Percentiles rank a stretch among this genome's conserved stretches.
These are phyloP conservation scores for Orthosia cruda DNA, from an alignment of 2,888 invertebrate species.

Conservation along the genomic window DNA sequence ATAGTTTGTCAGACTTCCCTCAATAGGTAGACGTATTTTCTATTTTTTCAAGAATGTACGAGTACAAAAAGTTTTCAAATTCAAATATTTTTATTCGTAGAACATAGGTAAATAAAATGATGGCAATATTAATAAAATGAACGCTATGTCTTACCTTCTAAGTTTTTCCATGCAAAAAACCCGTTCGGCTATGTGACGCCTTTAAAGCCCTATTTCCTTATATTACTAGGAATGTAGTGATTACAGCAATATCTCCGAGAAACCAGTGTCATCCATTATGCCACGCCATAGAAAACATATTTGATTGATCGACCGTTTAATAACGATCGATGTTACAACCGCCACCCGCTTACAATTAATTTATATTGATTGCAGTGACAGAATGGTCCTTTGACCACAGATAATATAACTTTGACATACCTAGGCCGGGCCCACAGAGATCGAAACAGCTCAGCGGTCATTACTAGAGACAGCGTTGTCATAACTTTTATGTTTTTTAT, in stretches of 20 bases:
- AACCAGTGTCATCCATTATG: conserved; percentile 10
- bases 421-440: not conserved
- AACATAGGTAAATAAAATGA: too few species aligned
- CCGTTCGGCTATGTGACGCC: not conserved
- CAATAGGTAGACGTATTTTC: too few species aligned
- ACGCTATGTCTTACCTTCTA: too few species aligned
- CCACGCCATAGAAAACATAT: conserved; percentile 32
- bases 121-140: too few species aligned
- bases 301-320: conserved; percentile 49
- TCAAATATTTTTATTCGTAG: too few species aligned
- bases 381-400: conserved; percentile 3
- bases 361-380: conserved; percentile 43
- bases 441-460: too few species aligned
- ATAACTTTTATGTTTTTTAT: too few species aligned
- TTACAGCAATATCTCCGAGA: conserved; percentile 6
- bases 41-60: too few species aligned
- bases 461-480: too few species aligned
- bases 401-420: not conserved
- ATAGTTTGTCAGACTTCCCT: too few species aligned
- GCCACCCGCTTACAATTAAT: conserved; percentile 35
- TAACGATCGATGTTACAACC: conserved; percentile 33
- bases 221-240: not conserved
- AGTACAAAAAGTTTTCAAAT: too few species aligned
- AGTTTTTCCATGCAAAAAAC: too few species aligned
- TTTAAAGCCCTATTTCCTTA: not conserved